Conservation (phyloP, 2,113 vertebrate species). For the Acrocephalus arundinaceus region DNA sequence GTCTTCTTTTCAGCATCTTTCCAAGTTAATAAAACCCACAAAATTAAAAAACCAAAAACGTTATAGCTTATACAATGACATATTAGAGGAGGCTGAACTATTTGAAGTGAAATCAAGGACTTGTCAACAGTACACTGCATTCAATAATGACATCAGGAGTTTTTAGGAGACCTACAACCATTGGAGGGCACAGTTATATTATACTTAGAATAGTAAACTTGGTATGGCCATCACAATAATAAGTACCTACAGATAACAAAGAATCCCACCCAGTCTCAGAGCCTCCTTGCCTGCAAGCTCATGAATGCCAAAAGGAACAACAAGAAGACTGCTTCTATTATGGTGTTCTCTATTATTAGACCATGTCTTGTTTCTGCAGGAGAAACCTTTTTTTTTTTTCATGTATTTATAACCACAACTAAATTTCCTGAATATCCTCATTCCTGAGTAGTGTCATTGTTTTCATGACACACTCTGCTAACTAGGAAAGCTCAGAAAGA, state of each 20-base stretch:
- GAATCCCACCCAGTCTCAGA: neutral
- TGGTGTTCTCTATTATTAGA: neutral
- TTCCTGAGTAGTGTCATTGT: fast-evolving
- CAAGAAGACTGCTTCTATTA: neutral
- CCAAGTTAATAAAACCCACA: neutral
- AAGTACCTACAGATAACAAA: neutral
- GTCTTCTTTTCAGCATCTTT: neutral
- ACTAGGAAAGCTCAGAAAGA: neutral
- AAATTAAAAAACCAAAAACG: neutral
- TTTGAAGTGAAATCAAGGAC: neutral
- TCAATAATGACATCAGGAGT: neutral
- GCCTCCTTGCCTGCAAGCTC: neutral
- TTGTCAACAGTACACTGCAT: neutral
- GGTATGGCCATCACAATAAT: neutral
- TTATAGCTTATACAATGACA: neutral
- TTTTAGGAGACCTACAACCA: neutral
- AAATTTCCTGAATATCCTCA: neutral
- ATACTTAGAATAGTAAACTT: neutral
- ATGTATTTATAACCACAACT: neutral
- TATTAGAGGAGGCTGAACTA: neutral
- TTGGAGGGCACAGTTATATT: neutral
- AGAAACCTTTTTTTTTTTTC: neutral
- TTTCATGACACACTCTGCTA: neutral
- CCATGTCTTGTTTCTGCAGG: neutral
- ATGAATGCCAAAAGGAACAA: neutral